phyloP scores from a whole-genome alignment of 2,113 vertebrate genomes.

The Amazona guildingii region DNA sequence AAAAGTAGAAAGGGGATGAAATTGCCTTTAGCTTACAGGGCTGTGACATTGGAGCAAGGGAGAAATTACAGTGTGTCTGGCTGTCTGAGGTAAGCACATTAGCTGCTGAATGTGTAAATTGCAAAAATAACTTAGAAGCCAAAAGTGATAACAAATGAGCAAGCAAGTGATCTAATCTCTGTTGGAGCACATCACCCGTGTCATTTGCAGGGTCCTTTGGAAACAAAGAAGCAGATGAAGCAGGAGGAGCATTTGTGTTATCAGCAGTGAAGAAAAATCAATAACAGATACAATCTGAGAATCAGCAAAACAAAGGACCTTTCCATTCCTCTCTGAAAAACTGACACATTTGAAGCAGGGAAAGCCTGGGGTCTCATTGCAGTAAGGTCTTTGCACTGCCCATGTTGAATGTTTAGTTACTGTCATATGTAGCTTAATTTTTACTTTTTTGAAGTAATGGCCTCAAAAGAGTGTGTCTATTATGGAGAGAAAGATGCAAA shows the following conservation, averaged over 20 bases:
- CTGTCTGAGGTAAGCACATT: conserved; percentile 22
- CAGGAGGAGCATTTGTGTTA: conserved; percentile 24
- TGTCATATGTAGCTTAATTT: not conserved
- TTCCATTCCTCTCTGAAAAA: conserved; percentile 25
- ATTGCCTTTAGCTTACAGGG: not conserved
- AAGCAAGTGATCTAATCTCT: conserved; percentile 46
- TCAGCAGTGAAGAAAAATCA: conserved; percentile 63
- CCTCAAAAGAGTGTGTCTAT: not conserved
- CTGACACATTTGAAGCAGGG: not conserved
- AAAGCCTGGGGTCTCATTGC: not conserved
- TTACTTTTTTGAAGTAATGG: not conserved
- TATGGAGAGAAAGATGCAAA: not conserved
- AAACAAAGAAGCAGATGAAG: conserved; percentile 51
- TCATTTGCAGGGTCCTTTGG: conserved; percentile 12
- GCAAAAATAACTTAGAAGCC: conserved; percentile 36
- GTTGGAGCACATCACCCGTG: not conserved
- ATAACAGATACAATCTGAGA: conserved; percentile 47
- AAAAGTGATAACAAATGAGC: conserved; percentile 47
- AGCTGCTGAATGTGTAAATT: conserved; percentile 41
- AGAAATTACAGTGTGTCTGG: not conserved
- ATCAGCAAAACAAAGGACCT: conserved; percentile 43
- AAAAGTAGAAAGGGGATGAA: not conserved
- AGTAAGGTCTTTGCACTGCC: not conserved
- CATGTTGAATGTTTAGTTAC: not conserved
- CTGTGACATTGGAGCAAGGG: not conserved